phyloP scores from a whole-genome alignment of 2,113 vertebrate genomes.

The Hiodon alosoides region DNA sequence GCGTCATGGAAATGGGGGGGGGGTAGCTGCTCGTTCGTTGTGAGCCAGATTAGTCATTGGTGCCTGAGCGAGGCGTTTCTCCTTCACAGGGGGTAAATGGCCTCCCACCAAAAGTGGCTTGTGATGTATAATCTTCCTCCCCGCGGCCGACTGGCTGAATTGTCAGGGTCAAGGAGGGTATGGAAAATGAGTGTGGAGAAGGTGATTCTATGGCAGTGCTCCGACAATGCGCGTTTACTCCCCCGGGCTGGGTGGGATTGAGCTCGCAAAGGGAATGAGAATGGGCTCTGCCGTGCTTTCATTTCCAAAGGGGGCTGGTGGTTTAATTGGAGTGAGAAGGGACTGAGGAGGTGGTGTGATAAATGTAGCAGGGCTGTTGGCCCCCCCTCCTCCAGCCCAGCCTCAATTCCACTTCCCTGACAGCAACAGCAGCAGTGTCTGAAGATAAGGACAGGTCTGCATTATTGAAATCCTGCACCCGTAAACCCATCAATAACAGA shows the following conservation, averaged over 20 bases:
- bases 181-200: slow-evolving; percentile 44
- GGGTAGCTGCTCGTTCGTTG: slow-evolving; percentile 17
- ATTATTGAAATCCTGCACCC: slow-evolving; percentile 25
- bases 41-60: slow-evolving; percentile 12
- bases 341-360: slow-evolving; percentile 26
- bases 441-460: slow-evolving; percentile 25
- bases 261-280: slow-evolving; percentile 21
- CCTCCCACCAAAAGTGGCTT: slow-evolving; percentile 49
- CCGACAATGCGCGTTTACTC: slow-evolving; percentile 45
- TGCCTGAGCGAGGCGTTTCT: slow-evolving; percentile 20
- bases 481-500: slow-evolving; percentile 22
- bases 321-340: slow-evolving; percentile 13
- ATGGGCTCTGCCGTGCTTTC: slow-evolving; percentile 37
- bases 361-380: slow-evolving; percentile 27
- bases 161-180: slow-evolving; percentile 55
- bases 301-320: slow-evolving; percentile 33
- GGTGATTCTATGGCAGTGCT: slow-evolving; percentile 50
- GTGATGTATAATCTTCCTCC: slow-evolving; percentile 58
- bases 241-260: slow-evolving; percentile 39
- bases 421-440: slow-evolving; percentile 14
- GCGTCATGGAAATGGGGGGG: slow-evolving; percentile 17
- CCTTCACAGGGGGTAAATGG: slow-evolving; percentile 52
- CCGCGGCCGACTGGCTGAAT: slow-evolving; percentile 45
- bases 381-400: background rate
- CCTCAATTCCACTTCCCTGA: slow-evolving; percentile 16